Conservation (phyloP, 2,888 invertebrate genomes). For the Ichneumon xanthorius region DNA sequence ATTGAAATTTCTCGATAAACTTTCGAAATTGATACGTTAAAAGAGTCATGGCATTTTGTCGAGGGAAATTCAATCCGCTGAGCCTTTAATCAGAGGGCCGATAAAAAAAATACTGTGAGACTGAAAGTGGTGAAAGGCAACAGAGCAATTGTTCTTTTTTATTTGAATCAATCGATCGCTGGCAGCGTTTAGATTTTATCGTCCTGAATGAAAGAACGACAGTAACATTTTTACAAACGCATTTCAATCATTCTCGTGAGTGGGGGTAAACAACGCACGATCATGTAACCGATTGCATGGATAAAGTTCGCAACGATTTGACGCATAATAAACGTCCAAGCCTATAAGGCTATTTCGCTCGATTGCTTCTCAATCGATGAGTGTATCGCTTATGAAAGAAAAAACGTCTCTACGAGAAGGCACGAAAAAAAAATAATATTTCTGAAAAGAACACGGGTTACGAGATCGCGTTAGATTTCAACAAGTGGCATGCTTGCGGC, state of each 20-base stretch:
- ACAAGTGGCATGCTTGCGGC: no score
- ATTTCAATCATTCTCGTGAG: background rate
- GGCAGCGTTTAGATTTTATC: background rate
- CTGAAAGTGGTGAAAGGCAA: background rate
- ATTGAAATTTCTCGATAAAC: conserved; percentile 1
- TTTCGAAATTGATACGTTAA: background rate
- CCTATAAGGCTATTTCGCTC: background rate
- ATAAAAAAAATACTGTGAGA: background rate
- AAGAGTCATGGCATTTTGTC: background rate
- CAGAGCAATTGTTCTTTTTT: background rate
- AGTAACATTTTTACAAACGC: background rate
- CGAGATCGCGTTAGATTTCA: background rate
- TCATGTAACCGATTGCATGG: conserved; percentile 8
- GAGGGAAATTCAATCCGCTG: background rate
- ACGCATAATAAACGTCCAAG: background rate
- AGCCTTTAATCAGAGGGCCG: background rate
- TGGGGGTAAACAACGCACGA: background rate
- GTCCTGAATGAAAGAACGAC: background rate
- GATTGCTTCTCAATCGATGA: background rate
- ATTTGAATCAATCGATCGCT: conserved; percentile 17
- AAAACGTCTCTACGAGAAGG: background rate
- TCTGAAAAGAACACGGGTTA: background rate
- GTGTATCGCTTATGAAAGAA: background rate
- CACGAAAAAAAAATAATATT: no score
- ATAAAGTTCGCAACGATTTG: background rate